Percentiles rank a stretch among this genome's conserved stretches.
phyloP scores from a whole-genome alignment of 2,113 vertebrate genomes.

The Dolichotis patagonum region DNA sequence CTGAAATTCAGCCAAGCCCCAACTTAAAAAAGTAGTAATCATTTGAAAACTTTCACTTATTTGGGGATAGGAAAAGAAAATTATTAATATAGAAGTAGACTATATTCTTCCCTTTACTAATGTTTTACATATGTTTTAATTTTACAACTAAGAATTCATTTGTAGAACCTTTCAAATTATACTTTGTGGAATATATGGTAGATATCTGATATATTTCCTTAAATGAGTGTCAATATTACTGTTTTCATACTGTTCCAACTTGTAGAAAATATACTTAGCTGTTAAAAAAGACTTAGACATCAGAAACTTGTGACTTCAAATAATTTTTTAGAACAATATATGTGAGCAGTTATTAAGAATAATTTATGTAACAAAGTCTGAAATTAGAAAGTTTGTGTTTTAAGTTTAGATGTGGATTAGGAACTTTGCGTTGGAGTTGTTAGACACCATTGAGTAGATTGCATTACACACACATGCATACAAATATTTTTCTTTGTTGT shows the following conservation, averaged over 20 bases:
- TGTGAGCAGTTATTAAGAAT: background rate
- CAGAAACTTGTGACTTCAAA: slow-evolving; percentile 52
- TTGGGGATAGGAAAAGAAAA: background rate
- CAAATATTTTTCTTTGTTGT: background rate
- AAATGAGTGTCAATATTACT: slow-evolving; percentile 22
- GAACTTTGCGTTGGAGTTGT: background rate
- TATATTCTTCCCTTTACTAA: background rate
- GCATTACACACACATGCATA: background rate
- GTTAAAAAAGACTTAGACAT: background rate
- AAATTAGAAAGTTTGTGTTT: background rate
- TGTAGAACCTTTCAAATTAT: slow-evolving; percentile 30
- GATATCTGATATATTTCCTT: slow-evolving; percentile 21
- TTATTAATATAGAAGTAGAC: background rate
- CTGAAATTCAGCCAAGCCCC: slow-evolving; percentile 14
- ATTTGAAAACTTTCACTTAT: slow-evolving; percentile 44
- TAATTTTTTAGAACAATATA: slow-evolving; percentile 20
- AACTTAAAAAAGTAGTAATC: background rate
- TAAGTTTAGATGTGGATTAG: slow-evolving; percentile 36
- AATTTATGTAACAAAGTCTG: background rate
- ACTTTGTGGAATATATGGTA: slow-evolving; percentile 41
- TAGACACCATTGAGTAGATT: background rate
- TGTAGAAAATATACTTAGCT: slow-evolving; percentile 48
- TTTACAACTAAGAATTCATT: slow-evolving; percentile 52
- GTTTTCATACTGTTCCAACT: slow-evolving; percentile 5
- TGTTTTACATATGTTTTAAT: slow-evolving; percentile 1